phyloP scores from a whole-genome alignment of 1,140 invertebrate species.

The Bathynomus jamesi region DNA sequence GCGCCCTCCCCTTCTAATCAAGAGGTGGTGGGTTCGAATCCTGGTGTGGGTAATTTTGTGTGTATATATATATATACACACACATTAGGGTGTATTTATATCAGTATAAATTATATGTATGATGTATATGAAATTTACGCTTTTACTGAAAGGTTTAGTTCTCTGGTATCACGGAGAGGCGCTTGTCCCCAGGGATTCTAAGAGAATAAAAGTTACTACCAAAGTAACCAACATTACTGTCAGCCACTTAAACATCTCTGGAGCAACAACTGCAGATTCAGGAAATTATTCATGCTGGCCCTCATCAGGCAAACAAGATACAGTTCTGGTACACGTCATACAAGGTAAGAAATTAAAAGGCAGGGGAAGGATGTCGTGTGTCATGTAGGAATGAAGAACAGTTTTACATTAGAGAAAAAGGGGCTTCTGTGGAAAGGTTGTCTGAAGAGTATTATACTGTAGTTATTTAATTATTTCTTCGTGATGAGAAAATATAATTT shows the following conservation, averaged over 20 bases:
- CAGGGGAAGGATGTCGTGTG: no score
- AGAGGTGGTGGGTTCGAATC: no score
- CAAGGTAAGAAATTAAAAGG: slow-evolving; percentile 11
- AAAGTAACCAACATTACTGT: slow-evolving; percentile 2
- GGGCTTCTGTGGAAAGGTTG: no score
- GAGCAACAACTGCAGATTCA: background rate
- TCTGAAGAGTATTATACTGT: no score
- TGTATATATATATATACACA: background rate
- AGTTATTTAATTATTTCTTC: no score
- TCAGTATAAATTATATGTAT: background rate
- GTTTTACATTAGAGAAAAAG: no score
- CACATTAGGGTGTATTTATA: background rate
- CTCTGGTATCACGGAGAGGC: slow-evolving; percentile 20
- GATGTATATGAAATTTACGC: no score
- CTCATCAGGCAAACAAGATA: slow-evolving; percentile 13
- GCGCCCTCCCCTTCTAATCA: no score
- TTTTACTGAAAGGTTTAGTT: slow-evolving; percentile 1
- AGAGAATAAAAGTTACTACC: slow-evolving; percentile 7
- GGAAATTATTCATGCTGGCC: slow-evolving; percentile 19
- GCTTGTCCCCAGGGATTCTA: slow-evolving; percentile 12
- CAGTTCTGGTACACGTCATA: slow-evolving; percentile 13
- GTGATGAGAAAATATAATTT: no score
- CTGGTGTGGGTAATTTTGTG: no score
- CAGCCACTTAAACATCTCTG: slow-evolving; percentile 1
- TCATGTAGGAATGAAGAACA: no score